Conservation (phyloP, 2,113 vertebrate species). For the Vulpes lagopus region DNA sequence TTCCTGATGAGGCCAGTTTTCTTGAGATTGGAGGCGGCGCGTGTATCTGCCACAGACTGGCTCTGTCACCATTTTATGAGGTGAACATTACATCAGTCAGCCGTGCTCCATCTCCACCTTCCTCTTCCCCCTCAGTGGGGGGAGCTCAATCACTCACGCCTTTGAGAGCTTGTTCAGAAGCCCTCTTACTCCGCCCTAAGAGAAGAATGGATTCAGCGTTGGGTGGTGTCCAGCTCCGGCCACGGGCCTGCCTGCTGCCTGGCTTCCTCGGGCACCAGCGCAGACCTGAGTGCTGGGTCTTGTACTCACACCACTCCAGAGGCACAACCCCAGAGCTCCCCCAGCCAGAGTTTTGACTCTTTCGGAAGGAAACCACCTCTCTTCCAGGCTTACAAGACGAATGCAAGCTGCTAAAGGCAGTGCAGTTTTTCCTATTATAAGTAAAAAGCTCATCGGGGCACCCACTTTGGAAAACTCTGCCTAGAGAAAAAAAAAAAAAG, state of each 20-base stretch:
- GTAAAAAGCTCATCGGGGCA: not conserved
- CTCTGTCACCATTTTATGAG: constrained; percentile 61
- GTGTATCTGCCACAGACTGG: constrained; percentile 37
- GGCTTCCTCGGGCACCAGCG: constrained; percentile 40
- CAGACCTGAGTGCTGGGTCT: not conserved
- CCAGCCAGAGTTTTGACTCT: not conserved
- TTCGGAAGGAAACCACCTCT: not conserved
- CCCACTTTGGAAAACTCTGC: not conserved
- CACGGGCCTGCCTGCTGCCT: constrained; percentile 54
- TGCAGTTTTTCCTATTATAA: not conserved
- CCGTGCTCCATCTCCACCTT: constrained; percentile 22
- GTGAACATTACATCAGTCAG: constrained; percentile 39
- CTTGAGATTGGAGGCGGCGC: constrained; percentile 3
- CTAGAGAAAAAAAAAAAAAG: not conserved
- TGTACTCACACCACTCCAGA: not conserved
- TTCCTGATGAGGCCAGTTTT: constrained; percentile 67
- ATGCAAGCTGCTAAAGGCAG: not conserved
- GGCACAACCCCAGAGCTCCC: not conserved
- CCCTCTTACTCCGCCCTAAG: constrained; percentile 40
- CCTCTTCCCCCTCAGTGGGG: not conserved
- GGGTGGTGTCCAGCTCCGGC: not conserved
- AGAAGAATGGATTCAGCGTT: constrained; percentile 62
- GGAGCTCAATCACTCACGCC: constrained; percentile 35
- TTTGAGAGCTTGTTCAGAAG: constrained; percentile 49
- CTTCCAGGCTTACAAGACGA: not conserved